A percentile compares a stretch with the other conserved stretches of the same genome.
phyloP scores from a whole-genome alignment of 2,888 invertebrate species.

The Himalopsyche tibetana region DNA sequence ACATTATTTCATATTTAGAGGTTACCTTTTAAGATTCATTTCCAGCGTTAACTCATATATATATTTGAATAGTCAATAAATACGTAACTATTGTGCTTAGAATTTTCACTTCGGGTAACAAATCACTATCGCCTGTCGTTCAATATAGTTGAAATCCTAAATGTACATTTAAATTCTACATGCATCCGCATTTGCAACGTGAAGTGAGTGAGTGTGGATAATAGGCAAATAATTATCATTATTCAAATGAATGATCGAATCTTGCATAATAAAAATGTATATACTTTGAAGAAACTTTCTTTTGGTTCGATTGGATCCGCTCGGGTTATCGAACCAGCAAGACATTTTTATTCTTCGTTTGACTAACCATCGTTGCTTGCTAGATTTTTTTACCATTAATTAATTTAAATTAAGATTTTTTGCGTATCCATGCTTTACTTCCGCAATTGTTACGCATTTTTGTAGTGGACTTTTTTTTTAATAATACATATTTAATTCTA shows the following conservation, averaged over 20 bases:
- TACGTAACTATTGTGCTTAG: no score
- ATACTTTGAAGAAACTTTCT: slow-evolving; percentile 5
- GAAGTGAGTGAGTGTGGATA: neutral
- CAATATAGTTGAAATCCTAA: neutral
- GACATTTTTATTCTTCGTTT: slow-evolving; percentile 1
- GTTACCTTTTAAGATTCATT: no score
- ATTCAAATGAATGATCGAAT: slow-evolving; percentile 37
- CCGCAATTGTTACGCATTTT: neutral
- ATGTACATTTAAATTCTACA: neutral
- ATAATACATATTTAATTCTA: no score
- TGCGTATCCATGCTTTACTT: neutral
- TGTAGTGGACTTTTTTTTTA: no score
- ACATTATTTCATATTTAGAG: no score
- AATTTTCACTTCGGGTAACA: no score
- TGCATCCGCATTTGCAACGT: neutral
- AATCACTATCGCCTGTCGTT: no score
- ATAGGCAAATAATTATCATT: slow-evolving; percentile 23
- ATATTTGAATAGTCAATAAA: no score
- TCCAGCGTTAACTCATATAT: no score
- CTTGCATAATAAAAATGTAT: slow-evolving; percentile 35
- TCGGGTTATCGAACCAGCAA: slow-evolving; percentile 27
- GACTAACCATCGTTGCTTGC: neutral
- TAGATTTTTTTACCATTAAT: slow-evolving; percentile 21
- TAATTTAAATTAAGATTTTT: slow-evolving; percentile 13
- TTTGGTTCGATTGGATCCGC: slow-evolving; percentile 30